Percentiles rank a stretch among this genome's conserved stretches.
Evolutionary conservation across 2,888 invertebrate genomes (phyloP).

Genomic region (Ochropleura plecta): DNA sequence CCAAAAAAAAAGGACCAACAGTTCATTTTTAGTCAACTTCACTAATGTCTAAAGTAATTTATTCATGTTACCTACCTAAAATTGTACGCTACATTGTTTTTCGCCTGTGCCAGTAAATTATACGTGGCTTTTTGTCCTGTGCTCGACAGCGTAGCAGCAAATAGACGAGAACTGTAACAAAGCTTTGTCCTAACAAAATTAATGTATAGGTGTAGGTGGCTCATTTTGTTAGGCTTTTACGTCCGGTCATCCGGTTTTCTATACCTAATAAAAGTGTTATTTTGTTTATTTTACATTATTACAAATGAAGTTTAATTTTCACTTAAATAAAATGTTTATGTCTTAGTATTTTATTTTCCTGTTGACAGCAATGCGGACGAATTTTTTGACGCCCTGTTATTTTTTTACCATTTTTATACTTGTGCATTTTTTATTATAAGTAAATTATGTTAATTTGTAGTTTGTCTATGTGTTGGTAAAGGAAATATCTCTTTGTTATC

Average conservation of each 20-base stretch:
- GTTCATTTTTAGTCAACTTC: slow-evolving; percentile 7
- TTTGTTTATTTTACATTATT: not conserved
- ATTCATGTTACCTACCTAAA: slow-evolving; percentile 31
- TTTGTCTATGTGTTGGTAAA: not conserved
- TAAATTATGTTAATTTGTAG: too few relatives aligned
- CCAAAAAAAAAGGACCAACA: too few relatives aligned
- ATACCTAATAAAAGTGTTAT: slow-evolving; percentile 2
- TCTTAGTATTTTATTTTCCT: too few relatives aligned
- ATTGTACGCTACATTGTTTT: slow-evolving; percentile 51
- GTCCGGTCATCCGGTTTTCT: slow-evolving; percentile 18
- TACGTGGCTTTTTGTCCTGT: slow-evolving; percentile 59
- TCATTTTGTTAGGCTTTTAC: slow-evolving; percentile 42
- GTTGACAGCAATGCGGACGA: too few relatives aligned
- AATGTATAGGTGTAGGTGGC: slow-evolving; percentile 32
- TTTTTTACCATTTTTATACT: too few relatives aligned
- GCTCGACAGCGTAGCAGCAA: slow-evolving; percentile 48
- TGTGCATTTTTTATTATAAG: too few relatives aligned
- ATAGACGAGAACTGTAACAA: slow-evolving; percentile 54
- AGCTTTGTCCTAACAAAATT: slow-evolving; percentile 57
- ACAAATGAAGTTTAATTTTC: not conserved
- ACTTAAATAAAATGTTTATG: not conserved
- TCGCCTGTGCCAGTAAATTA: slow-evolving; percentile 54
- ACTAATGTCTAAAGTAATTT: slow-evolving; percentile 25
- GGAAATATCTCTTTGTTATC: not conserved
- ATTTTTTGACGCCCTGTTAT: too few relatives aligned